Evolutionary conservation across 2,113 vertebrate species (phyloP).

Genomic region (Xyliphius kryptos): DNA sequence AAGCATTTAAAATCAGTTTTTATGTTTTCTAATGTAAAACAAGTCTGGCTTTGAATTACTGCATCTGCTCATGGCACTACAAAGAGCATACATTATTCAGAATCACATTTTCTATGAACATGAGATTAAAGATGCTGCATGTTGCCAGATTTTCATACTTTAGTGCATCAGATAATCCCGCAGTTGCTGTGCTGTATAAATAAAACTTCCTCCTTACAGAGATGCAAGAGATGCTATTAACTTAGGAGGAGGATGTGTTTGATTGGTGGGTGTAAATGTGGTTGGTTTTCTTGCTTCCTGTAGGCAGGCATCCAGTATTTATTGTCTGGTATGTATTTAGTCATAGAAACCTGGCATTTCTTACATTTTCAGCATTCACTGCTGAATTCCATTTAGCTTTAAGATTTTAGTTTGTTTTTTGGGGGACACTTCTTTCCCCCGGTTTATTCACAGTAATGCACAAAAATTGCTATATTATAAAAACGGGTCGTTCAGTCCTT

Average conservation of each 20-base stretch:
- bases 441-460: no score
- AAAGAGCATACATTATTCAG: conserved; percentile 14
- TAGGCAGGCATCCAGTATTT: not conserved
- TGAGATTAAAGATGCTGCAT: not conserved
- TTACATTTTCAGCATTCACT: not conserved
- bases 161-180: not conserved
- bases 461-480: no score
- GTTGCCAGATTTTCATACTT: not conserved
- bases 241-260: not conserved
- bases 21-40: not conserved
- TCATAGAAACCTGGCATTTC: not conserved
- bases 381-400: not conserved
- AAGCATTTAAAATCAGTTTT: not conserved
- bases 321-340: not conserved
- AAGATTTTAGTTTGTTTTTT: no score
- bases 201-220: not conserved
- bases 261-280: conserved; percentile 2
- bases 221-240: not conserved
- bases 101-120: not conserved
- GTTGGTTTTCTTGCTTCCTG: conserved; percentile 6
- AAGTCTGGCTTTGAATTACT: not conserved
- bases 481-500: no score
- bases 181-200: not conserved
- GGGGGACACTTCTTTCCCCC: no score
- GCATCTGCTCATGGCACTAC: not conserved